phyloP scores from a whole-genome alignment of 23 tunicate genomes.

The Trididemnum clinides region DNA sequence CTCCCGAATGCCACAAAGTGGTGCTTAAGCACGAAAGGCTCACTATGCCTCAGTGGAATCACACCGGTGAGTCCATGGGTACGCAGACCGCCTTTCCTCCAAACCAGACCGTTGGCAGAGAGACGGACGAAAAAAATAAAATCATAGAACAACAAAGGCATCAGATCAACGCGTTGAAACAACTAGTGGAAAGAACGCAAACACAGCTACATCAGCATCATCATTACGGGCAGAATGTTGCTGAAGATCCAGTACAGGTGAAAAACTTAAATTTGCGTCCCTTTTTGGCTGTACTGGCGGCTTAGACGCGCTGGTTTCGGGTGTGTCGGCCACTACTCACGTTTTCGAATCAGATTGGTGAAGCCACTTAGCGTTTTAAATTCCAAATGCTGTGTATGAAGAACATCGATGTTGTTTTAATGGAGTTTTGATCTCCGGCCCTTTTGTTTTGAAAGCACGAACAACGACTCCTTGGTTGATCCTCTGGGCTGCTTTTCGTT shows the following conservation, averaged over 20 bases:
- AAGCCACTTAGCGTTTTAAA: too few species aligned
- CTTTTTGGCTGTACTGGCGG: too few species aligned
- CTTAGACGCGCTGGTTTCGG: too few species aligned
- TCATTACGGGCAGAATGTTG: background rate
- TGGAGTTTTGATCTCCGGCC: too few species aligned
- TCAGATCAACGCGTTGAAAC: conserved; percentile 78
- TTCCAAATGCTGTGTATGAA: too few species aligned
- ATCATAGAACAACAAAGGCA: conserved; percentile 79
- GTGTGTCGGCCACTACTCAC: too few species aligned
- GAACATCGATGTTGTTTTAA: too few species aligned
- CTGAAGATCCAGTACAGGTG: background rate
- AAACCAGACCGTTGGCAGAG: background rate
- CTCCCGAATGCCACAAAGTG: conserved; percentile 55
- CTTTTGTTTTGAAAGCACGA: too few species aligned
- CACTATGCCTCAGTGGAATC: conserved; percentile 72
- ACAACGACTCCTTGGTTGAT: too few species aligned
- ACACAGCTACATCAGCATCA: conserved; percentile 58
- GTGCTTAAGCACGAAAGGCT: conserved; percentile 51
- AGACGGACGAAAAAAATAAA: conserved; percentile 43
- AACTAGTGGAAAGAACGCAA: conserved; percentile 67
- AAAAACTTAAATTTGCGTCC: too few species aligned
- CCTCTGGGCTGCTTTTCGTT: too few species aligned
- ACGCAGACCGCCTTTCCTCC: conserved; percentile 14
- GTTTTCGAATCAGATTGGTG: too few species aligned
- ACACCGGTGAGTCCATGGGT: conserved; percentile 18